phyloP scores from a whole-genome alignment of 2,888 invertebrate genomes.

The Melolontha melolontha region DNA sequence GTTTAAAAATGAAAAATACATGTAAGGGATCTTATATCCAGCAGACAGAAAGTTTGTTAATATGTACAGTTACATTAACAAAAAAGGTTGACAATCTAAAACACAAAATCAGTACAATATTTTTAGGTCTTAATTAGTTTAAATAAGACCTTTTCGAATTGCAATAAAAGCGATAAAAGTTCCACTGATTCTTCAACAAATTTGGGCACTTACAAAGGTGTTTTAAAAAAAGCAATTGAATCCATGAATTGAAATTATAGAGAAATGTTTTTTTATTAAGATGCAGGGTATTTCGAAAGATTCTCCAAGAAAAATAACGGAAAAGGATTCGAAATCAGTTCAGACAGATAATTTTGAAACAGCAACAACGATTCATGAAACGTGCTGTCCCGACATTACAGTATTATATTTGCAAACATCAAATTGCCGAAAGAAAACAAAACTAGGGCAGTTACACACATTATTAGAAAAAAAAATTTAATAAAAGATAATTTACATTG shows the following conservation, averaged over 20 bases:
- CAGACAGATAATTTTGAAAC: constrained; percentile 13
- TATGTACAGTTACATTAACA: too few relatives aligned
- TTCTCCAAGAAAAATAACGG: neutral
- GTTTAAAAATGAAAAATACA: too few relatives aligned
- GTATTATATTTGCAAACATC: constrained; percentile 15
- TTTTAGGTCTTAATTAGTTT: constrained; percentile 27
- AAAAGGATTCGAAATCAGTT: constrained; percentile 15
- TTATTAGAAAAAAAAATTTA: constrained; percentile 7
- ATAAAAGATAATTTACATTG: neutral
- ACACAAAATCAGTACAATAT: too few relatives aligned
- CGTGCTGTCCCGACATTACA: neutral
- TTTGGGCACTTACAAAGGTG: neutral
- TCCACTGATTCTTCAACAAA: neutral
- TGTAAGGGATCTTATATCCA: too few relatives aligned
- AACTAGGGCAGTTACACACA: constrained; percentile 19
- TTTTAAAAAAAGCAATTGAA: constrained; percentile 10
- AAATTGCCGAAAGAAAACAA: neutral
- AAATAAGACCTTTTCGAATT: constrained; percentile 4
- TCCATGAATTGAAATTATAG: constrained; percentile 18
- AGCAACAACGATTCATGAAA: neutral
- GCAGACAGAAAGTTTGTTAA: too few relatives aligned
- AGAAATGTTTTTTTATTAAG: constrained; percentile 24
- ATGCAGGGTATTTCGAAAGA: constrained; percentile 1
- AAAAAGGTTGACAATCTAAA: too few relatives aligned
- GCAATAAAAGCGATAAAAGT: constrained; percentile 9